Evolutionary conservation across 2,888 invertebrate species (phyloP).

Genomic region (Alviniconcha strummeri): DNA sequence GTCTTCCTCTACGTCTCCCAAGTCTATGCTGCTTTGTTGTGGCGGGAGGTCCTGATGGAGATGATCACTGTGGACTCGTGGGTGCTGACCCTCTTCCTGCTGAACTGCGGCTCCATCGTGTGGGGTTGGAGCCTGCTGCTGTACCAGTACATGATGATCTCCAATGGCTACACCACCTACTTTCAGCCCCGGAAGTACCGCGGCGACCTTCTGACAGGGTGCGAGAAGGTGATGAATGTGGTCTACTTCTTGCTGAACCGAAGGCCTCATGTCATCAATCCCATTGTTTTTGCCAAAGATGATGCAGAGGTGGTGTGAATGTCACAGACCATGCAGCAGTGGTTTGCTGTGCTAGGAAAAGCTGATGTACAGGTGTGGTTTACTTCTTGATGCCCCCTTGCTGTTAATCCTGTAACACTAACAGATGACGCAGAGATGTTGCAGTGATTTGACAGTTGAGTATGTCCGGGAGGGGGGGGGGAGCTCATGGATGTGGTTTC

Average conservation of each 20-base stretch:
- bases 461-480: too few relatives aligned
- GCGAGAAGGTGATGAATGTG: conserved; percentile 61
- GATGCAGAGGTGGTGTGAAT: neutral
- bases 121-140: conserved; percentile 63
- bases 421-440: too few relatives aligned
- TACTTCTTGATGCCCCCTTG: neutral
- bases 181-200: conserved; percentile 47
- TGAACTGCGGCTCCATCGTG: conserved; percentile 60
- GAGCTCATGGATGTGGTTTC: too few relatives aligned
- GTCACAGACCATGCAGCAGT: too few relatives aligned
- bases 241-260: conserved; percentile 61
- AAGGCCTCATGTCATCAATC: conserved; percentile 54
- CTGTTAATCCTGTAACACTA: neutral
- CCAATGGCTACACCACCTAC: conserved; percentile 61
- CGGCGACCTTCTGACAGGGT: conserved; percentile 45
- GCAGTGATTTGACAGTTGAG: too few relatives aligned
- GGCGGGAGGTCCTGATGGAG: conserved; percentile 31
- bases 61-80: conserved; percentile 58
- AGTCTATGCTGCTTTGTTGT: conserved; percentile 37
- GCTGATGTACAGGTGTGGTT: neutral
- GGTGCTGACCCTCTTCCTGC: conserved; percentile 57
- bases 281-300: conserved; percentile 26
- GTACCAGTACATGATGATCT: conserved; percentile 61
- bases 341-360: neutral
- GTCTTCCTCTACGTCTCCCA: conserved; percentile 40